Percentiles rank a stretch among this genome's conserved stretches.
These are phyloP conservation scores for Plagiodera versicolora DNA, from an alignment of 2,888 invertebrate species.

Conservation along the genomic window DNA sequence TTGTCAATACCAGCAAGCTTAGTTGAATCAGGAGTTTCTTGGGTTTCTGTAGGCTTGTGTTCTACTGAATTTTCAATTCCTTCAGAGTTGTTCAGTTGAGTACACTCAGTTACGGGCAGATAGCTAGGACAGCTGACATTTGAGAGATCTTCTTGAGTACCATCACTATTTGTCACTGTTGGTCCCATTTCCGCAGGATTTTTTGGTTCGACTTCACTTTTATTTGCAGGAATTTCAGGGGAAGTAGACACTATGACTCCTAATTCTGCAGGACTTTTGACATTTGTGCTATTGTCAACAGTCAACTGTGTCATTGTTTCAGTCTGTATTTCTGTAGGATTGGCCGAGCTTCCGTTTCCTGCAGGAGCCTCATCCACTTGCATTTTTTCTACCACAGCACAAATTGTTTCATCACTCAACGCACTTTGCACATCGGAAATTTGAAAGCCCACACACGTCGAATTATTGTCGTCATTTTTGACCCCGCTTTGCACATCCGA, in stretches of 20 bases:
- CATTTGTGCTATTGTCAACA: neutral
- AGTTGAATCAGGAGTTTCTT: neutral
- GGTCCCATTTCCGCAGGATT: too few relatives aligned
- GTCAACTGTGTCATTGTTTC: neutral
- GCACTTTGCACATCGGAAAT: neutral
- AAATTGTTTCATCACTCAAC: neutral
- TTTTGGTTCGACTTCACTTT: too few relatives aligned
- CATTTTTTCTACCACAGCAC: neutral
- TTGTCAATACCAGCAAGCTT: neutral
- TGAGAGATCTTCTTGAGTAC: too few relatives aligned
- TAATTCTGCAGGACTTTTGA: too few relatives aligned
- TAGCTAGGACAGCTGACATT: too few relatives aligned
- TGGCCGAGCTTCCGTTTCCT: neutral
- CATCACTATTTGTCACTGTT: too few relatives aligned
- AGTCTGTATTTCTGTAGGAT: neutral
- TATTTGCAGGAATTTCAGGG: too few relatives aligned
- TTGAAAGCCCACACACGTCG: neutral
- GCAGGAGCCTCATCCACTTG: neutral
- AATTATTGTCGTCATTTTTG: too few relatives aligned
- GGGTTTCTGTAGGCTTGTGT: neutral
- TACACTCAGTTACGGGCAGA: too few relatives aligned
- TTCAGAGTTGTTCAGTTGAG: too few relatives aligned
- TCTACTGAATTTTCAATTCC: neutral
- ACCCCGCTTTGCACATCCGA: neutral
- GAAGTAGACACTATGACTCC: too few relatives aligned